Conservation (phyloP, 1,140 invertebrate genomes). For the Papilio helenus region DNA sequence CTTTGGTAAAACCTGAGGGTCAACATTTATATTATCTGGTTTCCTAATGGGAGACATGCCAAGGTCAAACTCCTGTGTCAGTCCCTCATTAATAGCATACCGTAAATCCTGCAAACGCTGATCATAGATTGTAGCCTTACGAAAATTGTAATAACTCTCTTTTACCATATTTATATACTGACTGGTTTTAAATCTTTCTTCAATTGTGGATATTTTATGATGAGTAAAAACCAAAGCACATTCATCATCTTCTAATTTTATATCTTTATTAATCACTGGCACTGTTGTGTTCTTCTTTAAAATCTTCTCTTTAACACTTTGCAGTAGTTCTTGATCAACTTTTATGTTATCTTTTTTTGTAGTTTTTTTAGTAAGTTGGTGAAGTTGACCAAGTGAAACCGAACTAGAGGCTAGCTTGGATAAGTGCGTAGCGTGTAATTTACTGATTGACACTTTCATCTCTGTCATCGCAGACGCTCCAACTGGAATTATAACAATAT, state of each 20-base stretch:
- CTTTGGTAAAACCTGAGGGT: conserved; percentile 52
- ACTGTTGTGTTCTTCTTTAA: conserved; percentile 61
- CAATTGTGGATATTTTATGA: conserved; percentile 65
- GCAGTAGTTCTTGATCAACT: conserved; percentile 77
- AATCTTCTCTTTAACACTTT: conserved; percentile 72
- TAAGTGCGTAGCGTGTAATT: conserved; percentile 85
- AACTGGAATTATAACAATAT: conserved; percentile 78
- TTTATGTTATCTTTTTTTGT: conserved; percentile 63
- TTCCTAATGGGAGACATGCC: conserved; percentile 44
- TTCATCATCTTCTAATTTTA: conserved; percentile 74
- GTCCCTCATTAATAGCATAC: conserved; percentile 80
- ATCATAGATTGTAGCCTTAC: conserved; percentile 77
- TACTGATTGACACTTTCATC: conserved; percentile 85
- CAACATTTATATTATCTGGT: conserved; percentile 36
- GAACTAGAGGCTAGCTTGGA: conserved; percentile 85
- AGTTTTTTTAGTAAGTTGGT: conserved; percentile 80
- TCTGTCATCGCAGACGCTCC: conserved; percentile 84
- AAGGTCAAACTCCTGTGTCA: conserved; percentile 71
- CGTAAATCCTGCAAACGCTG: conserved; percentile 77
- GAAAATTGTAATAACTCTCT: conserved; percentile 81
- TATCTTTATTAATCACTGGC: conserved; percentile 48
- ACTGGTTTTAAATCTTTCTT: conserved; percentile 71
- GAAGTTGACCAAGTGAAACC: conserved; percentile 83
- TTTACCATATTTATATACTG: conserved; percentile 73
- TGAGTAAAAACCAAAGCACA: conserved; percentile 77